These are phyloP conservation scores for Geopemphigus sp. DNA, from an alignment of 1,140 invertebrate species.

Conservation along the genomic window DNA sequence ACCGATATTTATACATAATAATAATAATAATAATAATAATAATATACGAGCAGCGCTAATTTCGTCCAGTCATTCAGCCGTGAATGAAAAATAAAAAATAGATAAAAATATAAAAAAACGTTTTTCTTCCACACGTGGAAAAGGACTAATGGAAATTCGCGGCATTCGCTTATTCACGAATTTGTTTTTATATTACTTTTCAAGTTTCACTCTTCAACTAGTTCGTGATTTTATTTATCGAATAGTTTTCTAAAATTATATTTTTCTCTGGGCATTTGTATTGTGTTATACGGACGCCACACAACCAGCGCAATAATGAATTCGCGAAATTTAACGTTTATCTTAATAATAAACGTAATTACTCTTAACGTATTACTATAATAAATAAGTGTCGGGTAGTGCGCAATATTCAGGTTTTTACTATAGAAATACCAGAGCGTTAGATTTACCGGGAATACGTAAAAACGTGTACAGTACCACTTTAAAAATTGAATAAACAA, in stretches of 20 bases:
- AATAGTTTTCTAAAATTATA: conserved; percentile 18
- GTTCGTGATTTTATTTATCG: background rate
- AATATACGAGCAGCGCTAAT: background rate
- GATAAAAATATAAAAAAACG: background rate
- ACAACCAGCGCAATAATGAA: background rate
- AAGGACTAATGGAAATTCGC: conserved; percentile 24
- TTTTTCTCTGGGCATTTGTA: background rate
- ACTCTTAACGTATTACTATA: too few species aligned
- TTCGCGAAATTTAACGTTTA: too few species aligned
- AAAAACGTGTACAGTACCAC: too few species aligned
- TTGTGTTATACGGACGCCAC: too few species aligned
- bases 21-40: background rate
- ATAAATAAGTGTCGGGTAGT: too few species aligned
- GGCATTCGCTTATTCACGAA: background rate
- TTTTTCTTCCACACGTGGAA: conserved; percentile 24
- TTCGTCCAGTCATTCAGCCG: conserved; percentile 34
- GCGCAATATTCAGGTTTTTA: too few species aligned
- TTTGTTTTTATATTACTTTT: conserved; percentile 19
- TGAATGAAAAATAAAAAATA: conserved; percentile 10
- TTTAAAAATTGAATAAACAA: too few species aligned
- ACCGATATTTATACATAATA: background rate
- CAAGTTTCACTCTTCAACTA: conserved; percentile 25
- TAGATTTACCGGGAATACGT: too few species aligned
- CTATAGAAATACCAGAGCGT: too few species aligned
- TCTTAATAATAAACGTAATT: too few species aligned